Conservation (phyloP, 2,113 vertebrate species). For the Zosterops borbonicus region DNA sequence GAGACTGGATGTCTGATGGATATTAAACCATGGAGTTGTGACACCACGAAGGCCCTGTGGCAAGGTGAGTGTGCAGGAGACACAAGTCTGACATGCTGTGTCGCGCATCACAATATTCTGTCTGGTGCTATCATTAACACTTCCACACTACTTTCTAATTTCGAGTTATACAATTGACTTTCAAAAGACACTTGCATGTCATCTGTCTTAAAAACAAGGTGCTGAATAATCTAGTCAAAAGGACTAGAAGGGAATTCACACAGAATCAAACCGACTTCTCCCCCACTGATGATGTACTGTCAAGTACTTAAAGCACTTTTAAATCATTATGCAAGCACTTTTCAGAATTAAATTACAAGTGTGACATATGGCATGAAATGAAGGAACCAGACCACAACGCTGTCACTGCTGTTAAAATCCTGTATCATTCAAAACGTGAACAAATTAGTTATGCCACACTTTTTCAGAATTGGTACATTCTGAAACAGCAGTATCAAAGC, state of each 20-base stretch:
- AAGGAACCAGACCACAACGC: constrained; percentile 47
- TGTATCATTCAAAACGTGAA: constrained; percentile 3
- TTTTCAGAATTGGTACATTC: not conserved
- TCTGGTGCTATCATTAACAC: not conserved
- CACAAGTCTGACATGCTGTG: not conserved
- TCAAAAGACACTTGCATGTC: constrained; percentile 10
- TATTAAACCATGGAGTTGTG: not conserved
- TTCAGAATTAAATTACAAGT: constrained; percentile 51
- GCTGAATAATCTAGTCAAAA: constrained; percentile 57
- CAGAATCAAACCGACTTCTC: constrained; percentile 26
- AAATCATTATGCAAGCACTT: constrained; percentile 58
- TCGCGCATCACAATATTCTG: not conserved
- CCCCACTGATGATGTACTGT: constrained; percentile 17
- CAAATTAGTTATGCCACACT: not conserved
- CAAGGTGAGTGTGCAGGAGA: not conserved
- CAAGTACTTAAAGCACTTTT: constrained; percentile 46
- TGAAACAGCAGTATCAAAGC: not conserved
- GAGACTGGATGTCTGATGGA: not conserved
- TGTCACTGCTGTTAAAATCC: constrained; percentile 42
- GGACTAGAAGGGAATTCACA: constrained; percentile 39
- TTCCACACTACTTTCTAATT: not conserved
- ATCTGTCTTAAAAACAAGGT: constrained; percentile 52
- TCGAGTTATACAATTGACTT: not conserved
- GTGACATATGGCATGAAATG: constrained; percentile 54
- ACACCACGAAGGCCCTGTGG: not conserved